Base-by-base conservation (phyloP, 2,888 invertebrate genomes). In the Candidula unifasciata region DNA sequence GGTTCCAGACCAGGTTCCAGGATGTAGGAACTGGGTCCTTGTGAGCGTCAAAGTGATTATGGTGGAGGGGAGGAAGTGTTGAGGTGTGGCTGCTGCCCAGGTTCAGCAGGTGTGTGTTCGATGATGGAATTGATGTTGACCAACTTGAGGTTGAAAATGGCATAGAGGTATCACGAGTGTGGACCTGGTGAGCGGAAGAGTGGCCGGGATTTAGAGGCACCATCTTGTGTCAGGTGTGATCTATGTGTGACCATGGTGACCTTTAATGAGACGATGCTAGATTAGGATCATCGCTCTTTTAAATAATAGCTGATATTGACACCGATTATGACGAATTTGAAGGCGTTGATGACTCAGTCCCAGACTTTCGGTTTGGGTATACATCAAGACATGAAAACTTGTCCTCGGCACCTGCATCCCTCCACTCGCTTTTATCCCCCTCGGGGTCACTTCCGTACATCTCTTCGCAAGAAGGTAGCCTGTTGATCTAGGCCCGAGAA, bases 161-260 rank as follows among this genome's bases (percentile, higher is more conserved):
- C 3, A 66, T 27, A 8, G 66, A 66, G n/a, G 0, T 44, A 13
- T 44, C 44, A 21, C 2, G 21, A 2, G 77, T 57, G 21, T 66
- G n/a, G 2, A 24, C 16, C 2, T 13, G n/a, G 18, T 33, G 33
- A 2, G n/a, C 8, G 66, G 27, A 21, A 24, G 44, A 64, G 30
- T 66, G 77, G 35, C 68, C 66, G 77, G 76, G n/a, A 68, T 44
- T 54, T 6, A 27, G 10, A 8, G 82, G 44, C 21, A 77, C 35
- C 52, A 30, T 66, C 21, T 82, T 82, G 52, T 82, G 76, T 30
- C 66, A 64, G 35, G 57, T 33, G 33, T 68, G 57, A 68, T 33
- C 44, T n/a, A 54, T 6, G 24, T 54, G 66, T 6, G 68, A n/a
- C 16, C 30, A n/a, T 0, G 76, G 24, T 30, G 82, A 33, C 27